Evolutionary conservation across 2,113 vertebrate species (phyloP).

Genomic region (Grammomys dolichurus): DNA sequence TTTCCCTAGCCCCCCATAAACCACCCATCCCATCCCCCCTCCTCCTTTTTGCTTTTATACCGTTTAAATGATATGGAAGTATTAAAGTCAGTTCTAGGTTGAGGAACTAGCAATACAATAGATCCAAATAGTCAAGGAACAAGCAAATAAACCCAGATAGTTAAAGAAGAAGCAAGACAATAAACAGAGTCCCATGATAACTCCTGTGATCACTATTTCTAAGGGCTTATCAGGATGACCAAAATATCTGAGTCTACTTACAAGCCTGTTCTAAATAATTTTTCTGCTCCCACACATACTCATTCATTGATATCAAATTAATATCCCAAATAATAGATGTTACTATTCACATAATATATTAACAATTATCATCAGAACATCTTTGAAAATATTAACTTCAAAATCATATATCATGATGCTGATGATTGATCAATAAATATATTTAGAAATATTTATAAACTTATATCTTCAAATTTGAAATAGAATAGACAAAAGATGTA

Average conservation of each 20-base stretch:
- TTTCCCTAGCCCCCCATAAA: too few species aligned
- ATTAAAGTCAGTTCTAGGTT: too few species aligned
- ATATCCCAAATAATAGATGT: constrained; percentile 21
- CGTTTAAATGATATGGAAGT: too few species aligned
- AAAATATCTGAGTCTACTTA: background rate
- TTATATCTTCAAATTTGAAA: constrained; percentile 11
- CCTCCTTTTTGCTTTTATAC: too few species aligned
- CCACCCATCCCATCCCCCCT: too few species aligned
- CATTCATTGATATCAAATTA: background rate
- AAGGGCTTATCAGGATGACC: too few species aligned
- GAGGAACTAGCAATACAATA: too few species aligned
- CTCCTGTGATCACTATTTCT: too few species aligned
- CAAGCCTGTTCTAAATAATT: constrained; percentile 7
- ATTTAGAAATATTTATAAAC: background rate
- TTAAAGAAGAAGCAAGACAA: too few species aligned
- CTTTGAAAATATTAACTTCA: constrained; percentile 13
- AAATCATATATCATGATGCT: background rate
- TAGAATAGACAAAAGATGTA: background rate
- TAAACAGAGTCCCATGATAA: too few species aligned
- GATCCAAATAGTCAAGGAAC: too few species aligned
- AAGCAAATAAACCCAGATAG: too few species aligned
- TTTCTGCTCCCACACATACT: background rate
- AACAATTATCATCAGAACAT: background rate
- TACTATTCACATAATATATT: background rate
- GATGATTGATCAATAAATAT: constrained; percentile 8